These are phyloP conservation scores for Luperina nickerlii DNA, from an alignment of 2,888 invertebrate species.

Conservation along the genomic window DNA sequence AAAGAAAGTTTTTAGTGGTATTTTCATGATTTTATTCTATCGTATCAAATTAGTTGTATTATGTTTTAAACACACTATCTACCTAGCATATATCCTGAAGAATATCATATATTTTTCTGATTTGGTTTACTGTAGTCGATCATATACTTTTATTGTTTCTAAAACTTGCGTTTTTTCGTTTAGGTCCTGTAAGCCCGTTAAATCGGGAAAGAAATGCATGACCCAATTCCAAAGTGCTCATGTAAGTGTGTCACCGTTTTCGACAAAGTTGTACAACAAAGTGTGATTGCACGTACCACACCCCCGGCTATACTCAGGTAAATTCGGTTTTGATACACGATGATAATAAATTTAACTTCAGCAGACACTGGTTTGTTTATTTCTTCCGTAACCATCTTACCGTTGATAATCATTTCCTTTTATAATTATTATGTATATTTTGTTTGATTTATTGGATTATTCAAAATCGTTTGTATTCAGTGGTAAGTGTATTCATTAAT, in stretches of 20 bases:
- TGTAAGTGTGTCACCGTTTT: slow-evolving; percentile 38
- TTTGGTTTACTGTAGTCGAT: too few relatives aligned
- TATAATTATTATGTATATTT: not conserved
- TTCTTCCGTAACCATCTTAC: not conserved
- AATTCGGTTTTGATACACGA: slow-evolving; percentile 27
- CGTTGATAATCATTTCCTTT: not conserved
- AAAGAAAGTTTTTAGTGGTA: too few relatives aligned
- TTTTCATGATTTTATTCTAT: too few relatives aligned
- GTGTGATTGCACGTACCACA: slow-evolving; percentile 26
- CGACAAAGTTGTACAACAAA: slow-evolving; percentile 48
- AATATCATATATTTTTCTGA: too few relatives aligned
- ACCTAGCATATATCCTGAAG: too few relatives aligned
- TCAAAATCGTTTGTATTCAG: not conserved
- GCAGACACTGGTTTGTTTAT: not conserved
- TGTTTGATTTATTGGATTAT: not conserved
- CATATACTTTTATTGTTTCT: too few relatives aligned
- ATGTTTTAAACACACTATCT: too few relatives aligned
- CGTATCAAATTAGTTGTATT: too few relatives aligned
- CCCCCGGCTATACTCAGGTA: slow-evolving; percentile 12
- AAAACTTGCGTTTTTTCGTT: too few relatives aligned
- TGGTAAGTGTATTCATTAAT: too few relatives aligned
- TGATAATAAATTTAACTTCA: slow-evolving; percentile 22
- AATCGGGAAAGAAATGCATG: slow-evolving; percentile 12
- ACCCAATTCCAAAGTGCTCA: slow-evolving; percentile 29
- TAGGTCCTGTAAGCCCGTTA: too few relatives aligned